These are phyloP conservation scores for Siniperca obscura DNA, from an alignment of 2,797 vertebrate species.

Conservation along the genomic window DNA sequence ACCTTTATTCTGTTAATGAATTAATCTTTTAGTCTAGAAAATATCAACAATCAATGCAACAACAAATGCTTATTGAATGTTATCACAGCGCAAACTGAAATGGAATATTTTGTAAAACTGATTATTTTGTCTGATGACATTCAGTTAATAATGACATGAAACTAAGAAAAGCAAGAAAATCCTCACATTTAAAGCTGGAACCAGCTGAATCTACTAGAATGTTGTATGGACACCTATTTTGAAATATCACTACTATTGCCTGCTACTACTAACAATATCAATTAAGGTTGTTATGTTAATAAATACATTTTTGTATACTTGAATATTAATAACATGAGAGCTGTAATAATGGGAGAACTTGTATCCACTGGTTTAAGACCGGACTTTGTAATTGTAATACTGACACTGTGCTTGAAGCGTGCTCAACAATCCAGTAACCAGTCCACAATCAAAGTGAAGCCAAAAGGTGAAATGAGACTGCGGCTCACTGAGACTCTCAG, in stretches of 20 bases:
- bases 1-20: background rate
- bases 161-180: background rate
- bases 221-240: background rate
- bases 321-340: background rate
- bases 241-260: background rate
- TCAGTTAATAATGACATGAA: background rate
- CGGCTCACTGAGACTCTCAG: slow-evolving; percentile 19
- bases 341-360: background rate
- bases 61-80: background rate
- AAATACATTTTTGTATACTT: background rate
- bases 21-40: background rate
- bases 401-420: slow-evolving; percentile 16
- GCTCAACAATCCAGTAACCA: slow-evolving; percentile 31
- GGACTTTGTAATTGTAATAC: background rate
- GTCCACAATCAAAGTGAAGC: slow-evolving; percentile 38
- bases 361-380: background rate
- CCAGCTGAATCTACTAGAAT: background rate
- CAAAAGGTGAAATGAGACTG: slow-evolving; percentile 55
- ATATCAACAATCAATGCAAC: background rate
- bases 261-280: background rate
- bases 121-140: background rate
- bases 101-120: background rate
- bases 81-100: background rate
- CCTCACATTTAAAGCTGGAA: background rate
- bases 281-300: background rate